Base-by-base conservation (phyloP, 2,113 vertebrate species). In the Ceyx cyanopectus region DNA sequence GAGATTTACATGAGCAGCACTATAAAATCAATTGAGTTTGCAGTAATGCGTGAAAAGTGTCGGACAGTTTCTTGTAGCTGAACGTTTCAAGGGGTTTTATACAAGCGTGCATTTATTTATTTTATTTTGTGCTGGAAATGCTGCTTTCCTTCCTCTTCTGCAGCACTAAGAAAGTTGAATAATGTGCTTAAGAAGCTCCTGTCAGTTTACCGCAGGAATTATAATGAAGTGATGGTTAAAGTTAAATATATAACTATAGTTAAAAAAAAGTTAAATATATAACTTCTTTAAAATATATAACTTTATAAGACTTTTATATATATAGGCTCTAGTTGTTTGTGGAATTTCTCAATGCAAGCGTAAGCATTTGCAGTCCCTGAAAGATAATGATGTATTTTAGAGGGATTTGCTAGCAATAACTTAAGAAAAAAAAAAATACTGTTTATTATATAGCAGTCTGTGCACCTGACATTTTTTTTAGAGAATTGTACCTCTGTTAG, bases 21-120 rank as follows among this genome's bases (percentile, higher is more conserved):
- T 16, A 0, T 26, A 10, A 0, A 14, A 4, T 19, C 5, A 21
- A 0, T 3, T 9, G 0, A 5, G 1, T 2, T 34, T 20, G 37
- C 8, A 58, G 1, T 1, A 24, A 2, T 2, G 1, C 2, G 2
- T 5, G 24, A 15, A 16, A 21, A 22, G 6, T 2, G 27, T 45
- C 29, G 7, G 12, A 4, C 4, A 1, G 5, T 14, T 51, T 24
- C 14, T 32, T 20, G 37, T 2, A 21, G 53, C 12, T 9, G 30
- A 27, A 20, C 5, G 0, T 20, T 27, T 41, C 12, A 10, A 21
- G 14, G 7, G 6, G 1, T 23, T 76, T 61, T 48, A 9, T 41
- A 4, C 16, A 50, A 26, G 3, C 2, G 3, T 22, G 40, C 3
- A 0, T 32, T 21, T 26, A 43, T 29, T 23, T 12, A 15, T 46